These are phyloP conservation scores for Nomada lathburiana DNA, from an alignment of 2,888 invertebrate genomes.

Conservation along the genomic window DNA sequence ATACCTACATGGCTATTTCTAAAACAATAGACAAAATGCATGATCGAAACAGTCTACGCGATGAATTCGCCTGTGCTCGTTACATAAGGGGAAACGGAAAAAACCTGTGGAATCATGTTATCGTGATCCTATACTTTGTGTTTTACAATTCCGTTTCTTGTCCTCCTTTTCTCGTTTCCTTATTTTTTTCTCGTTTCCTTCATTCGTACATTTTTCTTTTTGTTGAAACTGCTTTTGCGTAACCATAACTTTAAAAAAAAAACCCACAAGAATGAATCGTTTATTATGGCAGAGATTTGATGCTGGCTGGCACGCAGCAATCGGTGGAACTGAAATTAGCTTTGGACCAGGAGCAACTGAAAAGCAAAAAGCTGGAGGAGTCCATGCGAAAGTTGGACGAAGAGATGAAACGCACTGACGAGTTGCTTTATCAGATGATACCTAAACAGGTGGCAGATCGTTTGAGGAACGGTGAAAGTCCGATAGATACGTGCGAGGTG, in stretches of 20 bases:
- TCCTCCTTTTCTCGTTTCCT: too few relatives aligned
- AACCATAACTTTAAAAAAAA: neutral
- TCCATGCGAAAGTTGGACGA: constrained; percentile 98
- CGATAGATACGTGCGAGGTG: constrained; percentile 98
- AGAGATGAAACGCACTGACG: constrained; percentile 98
- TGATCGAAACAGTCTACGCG: too few relatives aligned
- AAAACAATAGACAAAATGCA: too few relatives aligned
- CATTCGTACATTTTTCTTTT: too few relatives aligned
- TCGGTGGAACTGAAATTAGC: constrained; percentile 98
- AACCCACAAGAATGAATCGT: neutral
- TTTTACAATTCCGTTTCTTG: too few relatives aligned
- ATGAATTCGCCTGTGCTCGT: too few relatives aligned
- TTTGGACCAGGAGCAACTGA: constrained; percentile 97
- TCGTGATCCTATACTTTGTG: too few relatives aligned
- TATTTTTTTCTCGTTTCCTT: too few relatives aligned
- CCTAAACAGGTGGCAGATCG: constrained; percentile 98
- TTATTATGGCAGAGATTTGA: constrained; percentile 89
- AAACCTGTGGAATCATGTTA: too few relatives aligned
- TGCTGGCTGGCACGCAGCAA: constrained; percentile 98
- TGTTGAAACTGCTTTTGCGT: too few relatives aligned
- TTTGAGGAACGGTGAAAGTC: constrained; percentile 96
- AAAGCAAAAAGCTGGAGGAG: constrained; percentile 97
- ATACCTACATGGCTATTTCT: too few relatives aligned
- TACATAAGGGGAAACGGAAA: too few relatives aligned
- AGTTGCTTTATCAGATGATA: constrained; percentile 99